Base-by-base conservation (phyloP, 1,140 invertebrate species). In the Chionoecetes opilio region DNA sequence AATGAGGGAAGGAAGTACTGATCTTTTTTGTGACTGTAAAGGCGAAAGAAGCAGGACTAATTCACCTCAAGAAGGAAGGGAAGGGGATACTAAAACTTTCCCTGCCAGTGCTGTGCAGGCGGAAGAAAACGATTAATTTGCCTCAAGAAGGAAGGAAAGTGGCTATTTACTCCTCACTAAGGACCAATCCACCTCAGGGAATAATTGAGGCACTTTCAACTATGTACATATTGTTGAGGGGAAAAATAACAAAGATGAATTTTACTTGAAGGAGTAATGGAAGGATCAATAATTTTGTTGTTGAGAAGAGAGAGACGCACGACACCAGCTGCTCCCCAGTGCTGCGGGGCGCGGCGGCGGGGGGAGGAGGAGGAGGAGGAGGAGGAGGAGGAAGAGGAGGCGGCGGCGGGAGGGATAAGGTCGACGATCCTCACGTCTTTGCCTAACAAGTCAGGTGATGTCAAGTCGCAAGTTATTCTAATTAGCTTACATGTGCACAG, bases 31-130 rank as follows among this genome's bases (percentile, higher is more conserved):
- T 75, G 21, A n/a, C n/a, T 75, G 63, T 75, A 5, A 26, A 75
- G 63, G n/a, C n/a, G 63, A 75, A 75, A n/a, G 63, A 75, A n/a
- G 21, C 63, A 75, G n/a, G 63, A n/a, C 21, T 75, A 75, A 75
- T 75, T 75, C n/a, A 75, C 63, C 21, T 75, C 21, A 75, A n/a
- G 63, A 75, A 75, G 63, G 21, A 75, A n/a, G 63, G 63, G 21
- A n/a, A 75, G 63, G n/a, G 63, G n/a, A 75, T 75, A n/a, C 63
- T 75, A n/a, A n/a, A n/a, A 75, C n/a, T 75, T 75, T n/a, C 21
- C 63, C 63, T 75, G 21, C n/a, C n/a, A 17, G 63, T 75, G n/a
- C n/a, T 75, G 63, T 26, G 21, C 21, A 75, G 63, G 63, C 21
- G 63, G 63, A n/a, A n/a, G 21, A 75, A 75, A 75, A 75, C 21